A percentile compares a stretch with the other conserved stretches of the same genome.
phyloP scores from a whole-genome alignment of 2,797 vertebrate genomes.

The Yasuhikotakia modesta region DNA sequence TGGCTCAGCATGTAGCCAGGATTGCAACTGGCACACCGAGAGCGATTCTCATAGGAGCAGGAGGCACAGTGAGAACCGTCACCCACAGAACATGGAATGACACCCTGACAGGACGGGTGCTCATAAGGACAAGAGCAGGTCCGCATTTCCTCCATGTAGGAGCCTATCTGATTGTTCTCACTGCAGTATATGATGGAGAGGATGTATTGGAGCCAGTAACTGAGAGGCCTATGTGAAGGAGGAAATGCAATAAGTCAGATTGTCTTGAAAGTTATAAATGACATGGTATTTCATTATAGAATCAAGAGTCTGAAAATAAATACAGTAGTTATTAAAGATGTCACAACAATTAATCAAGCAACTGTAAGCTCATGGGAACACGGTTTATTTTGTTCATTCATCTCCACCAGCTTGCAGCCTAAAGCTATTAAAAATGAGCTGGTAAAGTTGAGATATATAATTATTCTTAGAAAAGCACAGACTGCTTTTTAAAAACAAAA shows the following conservation, averaged over 20 bases:
- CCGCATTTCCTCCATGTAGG: conserved; percentile 88
- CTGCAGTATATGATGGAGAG: conserved; percentile 97
- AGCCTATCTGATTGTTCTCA: conserved; percentile 91
- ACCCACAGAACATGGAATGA: conserved; percentile 88
- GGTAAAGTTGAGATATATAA: background rate
- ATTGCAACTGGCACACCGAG: conserved; percentile 91
- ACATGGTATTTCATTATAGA: conserved; percentile 7
- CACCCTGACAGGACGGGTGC: conserved; percentile 84
- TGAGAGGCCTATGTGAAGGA: conserved; percentile 77
- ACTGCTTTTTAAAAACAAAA: background rate
- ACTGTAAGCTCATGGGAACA: background rate
- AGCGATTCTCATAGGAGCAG: conserved; percentile 92
- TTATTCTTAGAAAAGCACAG: background rate
- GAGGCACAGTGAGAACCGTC: conserved; percentile 85
- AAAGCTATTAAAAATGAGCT: background rate
- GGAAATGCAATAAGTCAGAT: conserved; percentile 11
- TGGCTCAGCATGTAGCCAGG: conserved; percentile 92
- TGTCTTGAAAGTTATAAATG: conserved; percentile 4
- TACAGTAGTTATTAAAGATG: conserved; percentile 2
- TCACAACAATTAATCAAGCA: conserved; percentile 1
- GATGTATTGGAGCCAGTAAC: conserved; percentile 92
- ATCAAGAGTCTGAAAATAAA: conserved; percentile 15
- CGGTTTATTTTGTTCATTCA: background rate
- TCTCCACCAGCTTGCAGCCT: background rate
- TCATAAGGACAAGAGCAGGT: conserved; percentile 91